Conservation (phyloP, 1,140 invertebrate genomes). For the Elysia chlorotica region DNA sequence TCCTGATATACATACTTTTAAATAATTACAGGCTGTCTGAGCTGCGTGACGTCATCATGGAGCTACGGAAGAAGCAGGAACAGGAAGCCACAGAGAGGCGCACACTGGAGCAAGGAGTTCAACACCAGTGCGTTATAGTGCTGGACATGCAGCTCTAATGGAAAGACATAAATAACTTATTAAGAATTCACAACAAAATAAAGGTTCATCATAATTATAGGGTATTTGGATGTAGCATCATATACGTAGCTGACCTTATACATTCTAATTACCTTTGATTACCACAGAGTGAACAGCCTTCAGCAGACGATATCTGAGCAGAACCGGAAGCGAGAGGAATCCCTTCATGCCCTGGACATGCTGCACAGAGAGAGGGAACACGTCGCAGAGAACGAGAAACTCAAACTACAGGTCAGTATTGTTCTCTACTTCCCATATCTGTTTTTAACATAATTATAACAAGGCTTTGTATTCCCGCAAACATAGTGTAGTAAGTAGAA, state of each 20-base stretch:
- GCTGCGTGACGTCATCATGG: slow-evolving; percentile 54
- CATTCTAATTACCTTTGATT: too few relatives aligned
- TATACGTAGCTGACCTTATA: too few relatives aligned
- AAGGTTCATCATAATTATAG: not conserved
- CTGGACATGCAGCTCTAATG: not conserved
- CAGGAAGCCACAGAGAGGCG: slow-evolving; percentile 48
- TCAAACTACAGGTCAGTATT: slow-evolving; percentile 49
- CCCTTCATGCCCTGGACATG: slow-evolving; percentile 54
- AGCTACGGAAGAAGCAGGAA: slow-evolving; percentile 55
- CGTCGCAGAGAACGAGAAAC: slow-evolving; percentile 47
- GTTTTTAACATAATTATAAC: too few relatives aligned
- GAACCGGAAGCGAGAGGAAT: slow-evolving; percentile 55
- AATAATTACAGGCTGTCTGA: slow-evolving; percentile 52
- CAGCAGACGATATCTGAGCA: slow-evolving; percentile 44
- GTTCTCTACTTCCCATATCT: too few relatives aligned
- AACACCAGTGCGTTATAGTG: slow-evolving; percentile 25
- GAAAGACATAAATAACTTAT: not conserved
- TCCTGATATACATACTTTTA: too few relatives aligned
- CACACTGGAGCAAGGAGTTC: slow-evolving; percentile 46
- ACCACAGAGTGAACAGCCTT: slow-evolving; percentile 49
- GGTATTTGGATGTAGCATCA: too few relatives aligned
- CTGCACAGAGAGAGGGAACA: slow-evolving; percentile 57
- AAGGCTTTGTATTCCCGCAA: too few relatives aligned
- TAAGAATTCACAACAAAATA: not conserved
- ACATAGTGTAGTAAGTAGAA: too few relatives aligned